phyloP scores from a whole-genome alignment of 2,888 invertebrate genomes.

The Drosophila kambysellisi region DNA sequence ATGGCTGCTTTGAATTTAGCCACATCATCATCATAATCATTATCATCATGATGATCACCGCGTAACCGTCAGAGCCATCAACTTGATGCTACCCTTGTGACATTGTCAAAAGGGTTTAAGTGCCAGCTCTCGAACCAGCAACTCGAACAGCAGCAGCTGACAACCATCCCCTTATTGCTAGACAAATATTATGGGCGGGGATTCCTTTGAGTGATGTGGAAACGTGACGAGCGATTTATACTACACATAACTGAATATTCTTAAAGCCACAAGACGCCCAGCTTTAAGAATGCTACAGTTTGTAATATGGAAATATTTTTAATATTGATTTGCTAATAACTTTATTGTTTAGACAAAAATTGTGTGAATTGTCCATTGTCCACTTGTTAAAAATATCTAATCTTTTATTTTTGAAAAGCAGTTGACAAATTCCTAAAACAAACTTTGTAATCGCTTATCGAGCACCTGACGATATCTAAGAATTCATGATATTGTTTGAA shows the following conservation, averaged over 20 bases:
- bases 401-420: not conserved
- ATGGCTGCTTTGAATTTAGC: conserved; percentile 65
- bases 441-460: not conserved
- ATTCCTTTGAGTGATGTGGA: conserved; percentile 24
- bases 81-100: conserved; percentile 71
- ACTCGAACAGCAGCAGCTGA: conserved; percentile 50
- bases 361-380: not conserved
- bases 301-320: conserved; percentile 12
- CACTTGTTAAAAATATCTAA: not conserved
- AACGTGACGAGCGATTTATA: conserved; percentile 63
- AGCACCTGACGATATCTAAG: not conserved
- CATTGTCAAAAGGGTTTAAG: conserved; percentile 80
- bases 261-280: conserved; percentile 50
- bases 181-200: conserved; percentile 50
- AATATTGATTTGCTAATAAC: conserved; percentile 16
- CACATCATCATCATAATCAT: conserved; percentile 67
- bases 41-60: conserved; percentile 45
- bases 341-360: not conserved
- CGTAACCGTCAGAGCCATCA: conserved; percentile 53
- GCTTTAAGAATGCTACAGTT: conserved; percentile 29
- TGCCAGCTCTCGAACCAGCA: conserved; percentile 71
- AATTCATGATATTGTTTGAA: not conserved
- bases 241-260: conserved; percentile 38
- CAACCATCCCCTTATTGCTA: conserved; percentile 57
- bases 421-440: not conserved